phyloP scores from a whole-genome alignment of 1,140 invertebrate species.

The Chymomyza costata region DNA sequence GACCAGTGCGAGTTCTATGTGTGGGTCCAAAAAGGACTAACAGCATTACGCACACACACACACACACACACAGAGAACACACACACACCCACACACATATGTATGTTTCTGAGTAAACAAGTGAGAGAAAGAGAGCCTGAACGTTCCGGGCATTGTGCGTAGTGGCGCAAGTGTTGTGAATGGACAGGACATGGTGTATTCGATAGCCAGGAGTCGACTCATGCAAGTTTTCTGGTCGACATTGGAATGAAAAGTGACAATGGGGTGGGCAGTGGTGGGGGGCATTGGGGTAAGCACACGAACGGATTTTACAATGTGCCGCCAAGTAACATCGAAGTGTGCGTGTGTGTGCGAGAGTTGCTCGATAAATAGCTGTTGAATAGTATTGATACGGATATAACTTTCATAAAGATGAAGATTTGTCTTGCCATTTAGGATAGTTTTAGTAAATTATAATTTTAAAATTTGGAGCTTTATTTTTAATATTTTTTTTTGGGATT shows the following conservation, averaged over 20 bases:
- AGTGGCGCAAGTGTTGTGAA: slow-evolving; percentile 59
- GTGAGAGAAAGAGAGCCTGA: not conserved
- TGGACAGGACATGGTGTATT: slow-evolving; percentile 46
- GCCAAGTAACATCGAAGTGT: slow-evolving; percentile 6
- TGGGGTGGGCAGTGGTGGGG: not conserved
- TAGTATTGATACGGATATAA: too few relatives aligned
- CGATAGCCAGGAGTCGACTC: too few relatives aligned
- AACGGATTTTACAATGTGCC: slow-evolving; percentile 64
- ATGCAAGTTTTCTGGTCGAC: too few relatives aligned
- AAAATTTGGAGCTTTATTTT: too few relatives aligned
- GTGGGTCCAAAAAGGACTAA: slow-evolving; percentile 37
- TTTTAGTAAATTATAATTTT: too few relatives aligned
- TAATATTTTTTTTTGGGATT: too few relatives aligned
- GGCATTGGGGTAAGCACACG: slow-evolving; percentile 16
- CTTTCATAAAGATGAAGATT: too few relatives aligned
- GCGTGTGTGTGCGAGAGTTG: too few relatives aligned
- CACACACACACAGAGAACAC: slow-evolving; percentile 36
- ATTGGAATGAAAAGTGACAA: not conserved
- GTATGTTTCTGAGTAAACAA: slow-evolving; percentile 3
- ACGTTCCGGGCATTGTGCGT: slow-evolving; percentile 41
- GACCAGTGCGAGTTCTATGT: slow-evolving; percentile 44
- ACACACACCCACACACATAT: slow-evolving; percentile 37
- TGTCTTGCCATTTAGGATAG: too few relatives aligned
- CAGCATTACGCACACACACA: slow-evolving; percentile 19
- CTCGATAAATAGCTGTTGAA: too few relatives aligned